A percentile compares a stretch with the other conserved stretches of the same genome.
phyloP scores from a whole-genome alignment of 2,113 vertebrate genomes.

The Gallinago jamesoni region DNA sequence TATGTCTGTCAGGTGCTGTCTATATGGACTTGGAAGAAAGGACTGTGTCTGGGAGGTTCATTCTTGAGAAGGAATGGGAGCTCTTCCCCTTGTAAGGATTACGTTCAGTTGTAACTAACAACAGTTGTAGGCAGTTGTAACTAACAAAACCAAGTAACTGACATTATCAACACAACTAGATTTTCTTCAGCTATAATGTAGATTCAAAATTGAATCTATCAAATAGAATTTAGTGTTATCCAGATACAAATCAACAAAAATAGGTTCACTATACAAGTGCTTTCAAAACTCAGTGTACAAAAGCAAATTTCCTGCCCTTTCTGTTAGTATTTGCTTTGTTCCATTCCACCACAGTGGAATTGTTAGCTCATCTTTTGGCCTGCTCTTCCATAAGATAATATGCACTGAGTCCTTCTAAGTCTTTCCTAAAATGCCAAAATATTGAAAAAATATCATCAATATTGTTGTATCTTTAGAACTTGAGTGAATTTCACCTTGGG shows the following conservation, averaged over 20 bases:
- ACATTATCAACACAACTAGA: background rate
- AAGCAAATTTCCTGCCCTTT: background rate
- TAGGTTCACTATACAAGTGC: background rate
- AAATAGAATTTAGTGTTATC: background rate
- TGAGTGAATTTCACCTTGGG: background rate
- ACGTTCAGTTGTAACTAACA: background rate
- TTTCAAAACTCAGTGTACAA: background rate
- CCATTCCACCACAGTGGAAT: background rate
- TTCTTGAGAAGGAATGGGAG: background rate
- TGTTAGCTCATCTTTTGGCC: background rate
- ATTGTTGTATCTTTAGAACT: background rate
- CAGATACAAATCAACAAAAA: background rate
- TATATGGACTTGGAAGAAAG: background rate
- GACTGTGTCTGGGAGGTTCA: background rate
- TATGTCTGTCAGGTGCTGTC: background rate
- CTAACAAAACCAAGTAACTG: background rate
- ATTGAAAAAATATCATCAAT: background rate
- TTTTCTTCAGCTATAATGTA: background rate
- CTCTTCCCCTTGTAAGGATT: background rate
- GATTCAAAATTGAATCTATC: background rate
- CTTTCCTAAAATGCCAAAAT: background rate
- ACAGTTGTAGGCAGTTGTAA: background rate
- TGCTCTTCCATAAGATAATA: background rate
- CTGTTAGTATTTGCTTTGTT: background rate
- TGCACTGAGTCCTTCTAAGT: background rate